These are phyloP conservation scores for Toxostoma redivivum DNA, from an alignment of 2,113 vertebrate genomes.

Conservation along the genomic window DNA sequence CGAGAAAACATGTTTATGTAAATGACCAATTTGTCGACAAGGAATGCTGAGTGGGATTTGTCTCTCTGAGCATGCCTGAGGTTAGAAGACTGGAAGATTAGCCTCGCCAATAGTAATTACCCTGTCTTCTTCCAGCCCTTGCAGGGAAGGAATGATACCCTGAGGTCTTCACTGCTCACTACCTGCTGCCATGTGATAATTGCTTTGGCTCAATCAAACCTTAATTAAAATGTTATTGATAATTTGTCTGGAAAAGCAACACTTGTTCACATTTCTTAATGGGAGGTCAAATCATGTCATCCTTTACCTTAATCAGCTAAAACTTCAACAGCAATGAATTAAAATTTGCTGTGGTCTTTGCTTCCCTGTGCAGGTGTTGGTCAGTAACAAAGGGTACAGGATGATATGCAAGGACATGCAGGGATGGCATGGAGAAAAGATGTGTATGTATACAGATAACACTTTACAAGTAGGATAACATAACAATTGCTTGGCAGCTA, in stretches of 20 bases:
- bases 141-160: neutral
- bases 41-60: neutral
- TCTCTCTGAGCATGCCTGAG: neutral
- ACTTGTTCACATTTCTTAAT: neutral
- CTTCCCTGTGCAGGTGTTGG: neutral
- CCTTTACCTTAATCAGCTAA: neutral
- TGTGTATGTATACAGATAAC: neutral
- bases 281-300: neutral
- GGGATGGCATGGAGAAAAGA: neutral
- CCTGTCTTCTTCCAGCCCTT: neutral
- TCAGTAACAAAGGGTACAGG: neutral
- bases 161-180: neutral
- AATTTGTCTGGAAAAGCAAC: conserved; percentile 19
- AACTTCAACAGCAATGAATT: neutral
- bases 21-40: neutral
- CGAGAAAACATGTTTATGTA: neutral
- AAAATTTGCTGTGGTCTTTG: neutral
- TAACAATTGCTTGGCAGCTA: neutral
- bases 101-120: conserved; percentile 4
- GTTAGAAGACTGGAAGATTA: neutral
- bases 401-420: neutral
- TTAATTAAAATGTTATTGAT: conserved; percentile 44
- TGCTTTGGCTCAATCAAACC: conserved; percentile 23
- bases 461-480: neutral
- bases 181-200: conserved; percentile 8